Evolutionary conservation across 2,888 invertebrate species (phyloP), one percentile per base, ranked within the genome.

Genomic region (Dynastes tityus): DNA sequence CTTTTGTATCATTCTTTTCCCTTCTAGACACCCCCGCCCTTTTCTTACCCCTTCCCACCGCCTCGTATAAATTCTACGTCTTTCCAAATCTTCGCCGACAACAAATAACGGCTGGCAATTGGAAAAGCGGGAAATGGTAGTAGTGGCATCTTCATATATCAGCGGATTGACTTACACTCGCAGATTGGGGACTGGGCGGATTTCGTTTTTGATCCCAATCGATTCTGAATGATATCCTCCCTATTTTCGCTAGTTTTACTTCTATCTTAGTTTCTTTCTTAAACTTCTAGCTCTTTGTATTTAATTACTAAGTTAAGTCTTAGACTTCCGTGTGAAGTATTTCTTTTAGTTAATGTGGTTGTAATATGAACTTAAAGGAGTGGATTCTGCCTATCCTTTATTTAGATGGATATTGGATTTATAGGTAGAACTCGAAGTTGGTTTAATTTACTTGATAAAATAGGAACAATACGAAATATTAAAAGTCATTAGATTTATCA

Each of bases 151-250:
- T 8, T 45, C 45, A 73, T 73, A 73, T 73, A 58, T 73, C 58
- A 73, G 5, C 37, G 61, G 73, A 73, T 73, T 73, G 73, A 73
- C 73, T 73, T 58, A 73, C 73, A 58, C 29, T 58, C 58, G 22
- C 8, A 49, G 6, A 27, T 1, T 27, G 58, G 13, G 29, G 73
- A 9, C 2, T 16, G 16, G 73, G 73, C 29, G 22, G 58, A 58
- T 73, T 73, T 58, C 40, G 58, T 40, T 58, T 61, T 58, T 27
- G 73, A 73, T 58, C 58, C 51, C 58, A 73, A 73, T 73, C 73
- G 73, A 73, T 73, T 73, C 22, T 27, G 27, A 27, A 55, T 73
- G 58, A 22, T 40, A 37, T 22, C 45, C 37, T 3, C 3, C 8
- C 32, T 11, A n/a, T 73, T 22, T 16, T n/a, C 5, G 55, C 9